phyloP scores from a whole-genome alignment of 2,888 invertebrate species.

The Drosophila crucigera region DNA sequence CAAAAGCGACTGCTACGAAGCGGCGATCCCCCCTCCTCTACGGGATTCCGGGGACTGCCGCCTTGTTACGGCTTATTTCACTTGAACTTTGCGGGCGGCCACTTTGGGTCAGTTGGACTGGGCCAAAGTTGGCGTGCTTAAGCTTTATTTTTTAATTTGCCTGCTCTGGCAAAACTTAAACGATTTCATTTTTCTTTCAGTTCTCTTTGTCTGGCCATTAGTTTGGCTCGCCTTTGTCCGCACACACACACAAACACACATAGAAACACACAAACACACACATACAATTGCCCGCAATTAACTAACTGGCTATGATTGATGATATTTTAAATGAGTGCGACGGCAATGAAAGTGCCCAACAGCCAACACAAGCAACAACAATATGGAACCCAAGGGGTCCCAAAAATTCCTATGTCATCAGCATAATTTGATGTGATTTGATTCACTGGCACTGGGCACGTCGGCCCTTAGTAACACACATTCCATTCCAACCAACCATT shows the following conservation, averaged over 20 bases:
- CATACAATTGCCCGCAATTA: conserved; percentile 70
- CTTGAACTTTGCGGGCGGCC: conserved; percentile 65
- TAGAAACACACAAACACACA: conserved; percentile 9
- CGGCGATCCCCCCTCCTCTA: not conserved
- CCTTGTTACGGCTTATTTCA: conserved; percentile 77
- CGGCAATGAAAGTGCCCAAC: conserved; percentile 46
- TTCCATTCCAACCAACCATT: conserved; percentile 9
- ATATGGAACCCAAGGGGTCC: conserved; percentile 19
- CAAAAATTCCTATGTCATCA: conserved; percentile 53
- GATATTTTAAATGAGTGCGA: conserved; percentile 81
- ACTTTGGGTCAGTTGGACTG: conserved; percentile 65
- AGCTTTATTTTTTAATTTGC: conserved; percentile 76
- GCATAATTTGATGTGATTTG: conserved; percentile 73
- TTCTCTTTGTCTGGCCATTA: conserved; percentile 53
- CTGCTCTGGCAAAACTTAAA: conserved; percentile 68
- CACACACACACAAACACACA: not conserved
- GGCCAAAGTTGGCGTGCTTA: conserved; percentile 71
- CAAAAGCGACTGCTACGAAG: not conserved
- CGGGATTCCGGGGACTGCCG: conserved; percentile 1
- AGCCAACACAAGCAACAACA: conserved; percentile 13
- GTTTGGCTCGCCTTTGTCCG: conserved; percentile 56
- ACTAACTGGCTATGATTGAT: conserved; percentile 82
- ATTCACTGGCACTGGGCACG: conserved; percentile 40
- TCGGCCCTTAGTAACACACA: conserved; percentile 29
- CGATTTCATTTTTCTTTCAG: conserved; percentile 51